Conservation (phyloP, 2,888 invertebrate species). For the Acronicta alni region DNA sequence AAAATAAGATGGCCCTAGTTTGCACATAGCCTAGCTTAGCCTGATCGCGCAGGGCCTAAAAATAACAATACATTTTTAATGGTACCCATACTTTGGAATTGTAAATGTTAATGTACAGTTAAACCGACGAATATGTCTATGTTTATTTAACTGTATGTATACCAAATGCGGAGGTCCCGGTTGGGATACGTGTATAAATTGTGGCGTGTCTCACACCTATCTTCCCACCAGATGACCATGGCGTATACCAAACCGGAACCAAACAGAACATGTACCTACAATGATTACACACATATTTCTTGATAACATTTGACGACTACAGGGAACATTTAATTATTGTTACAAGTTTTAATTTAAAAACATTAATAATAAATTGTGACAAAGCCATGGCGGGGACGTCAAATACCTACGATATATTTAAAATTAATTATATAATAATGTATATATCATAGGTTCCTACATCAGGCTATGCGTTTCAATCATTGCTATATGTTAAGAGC, state of each 20-base stretch:
- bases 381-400: slow-evolving; percentile 32
- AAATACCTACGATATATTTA: slow-evolving; percentile 32
- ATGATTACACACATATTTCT: slow-evolving; percentile 6
- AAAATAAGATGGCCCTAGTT: not conserved
- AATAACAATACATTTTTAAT: slow-evolving; percentile 6
- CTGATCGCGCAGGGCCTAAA: not conserved
- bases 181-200: too few species aligned
- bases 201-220: too few species aligned
- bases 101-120: slow-evolving; percentile 25
- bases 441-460: slow-evolving; percentile 12
- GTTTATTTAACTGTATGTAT: too few species aligned
- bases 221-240: too few species aligned
- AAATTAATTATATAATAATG: slow-evolving; percentile 38
- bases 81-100: slow-evolving; percentile 36
- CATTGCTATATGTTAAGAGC: not conserved
- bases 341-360: slow-evolving; percentile 28
- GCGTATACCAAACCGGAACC: not conserved
- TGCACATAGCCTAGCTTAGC: slow-evolving; percentile 1
- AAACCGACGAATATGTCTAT: too few species aligned
- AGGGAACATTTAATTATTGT: slow-evolving; percentile 22
- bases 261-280: not conserved
- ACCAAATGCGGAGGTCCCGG: not conserved
- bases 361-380: slow-evolving; percentile 32
- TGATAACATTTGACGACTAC: slow-evolving; percentile 17
- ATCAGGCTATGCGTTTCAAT: not conserved